phyloP scores from a whole-genome alignment of 2,888 invertebrate genomes.

The Syrphus vitripennis region DNA sequence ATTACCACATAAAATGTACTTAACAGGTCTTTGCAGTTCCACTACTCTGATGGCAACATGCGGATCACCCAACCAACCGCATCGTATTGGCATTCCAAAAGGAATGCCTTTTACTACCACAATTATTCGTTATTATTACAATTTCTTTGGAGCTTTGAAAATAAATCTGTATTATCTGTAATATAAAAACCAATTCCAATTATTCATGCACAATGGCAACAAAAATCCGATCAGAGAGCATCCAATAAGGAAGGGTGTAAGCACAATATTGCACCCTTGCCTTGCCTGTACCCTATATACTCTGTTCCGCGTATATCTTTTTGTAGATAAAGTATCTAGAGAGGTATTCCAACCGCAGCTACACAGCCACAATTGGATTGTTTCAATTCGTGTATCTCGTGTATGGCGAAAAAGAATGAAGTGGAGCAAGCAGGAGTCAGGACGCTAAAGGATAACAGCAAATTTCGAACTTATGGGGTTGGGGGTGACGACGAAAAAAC shows the following conservation, averaged over 20 bases:
- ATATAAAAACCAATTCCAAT: constrained; percentile 43
- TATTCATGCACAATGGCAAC: constrained; percentile 46
- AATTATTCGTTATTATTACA: constrained; percentile 56
- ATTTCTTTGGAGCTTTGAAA: constrained; percentile 30
- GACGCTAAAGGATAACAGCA: not conserved
- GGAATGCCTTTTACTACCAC: constrained; percentile 55
- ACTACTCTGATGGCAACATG: not conserved
- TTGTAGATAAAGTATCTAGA: not conserved
- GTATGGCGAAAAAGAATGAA: not conserved
- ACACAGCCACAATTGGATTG: constrained; percentile 29
- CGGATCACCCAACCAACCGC: not conserved
- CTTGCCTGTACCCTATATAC: not conserved
- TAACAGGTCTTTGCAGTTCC: not conserved
- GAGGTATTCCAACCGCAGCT: constrained; percentile 38
- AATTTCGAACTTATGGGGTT: not conserved
- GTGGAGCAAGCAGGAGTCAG: not conserved
- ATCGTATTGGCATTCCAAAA: not conserved
- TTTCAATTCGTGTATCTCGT: constrained; percentile 23
- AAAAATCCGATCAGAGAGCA: constrained; percentile 38
- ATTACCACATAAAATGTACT: constrained; percentile 58
- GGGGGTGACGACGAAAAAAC: not conserved
- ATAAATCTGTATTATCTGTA: constrained; percentile 52
- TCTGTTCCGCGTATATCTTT: not conserved
- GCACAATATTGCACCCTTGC: constrained; percentile 1
- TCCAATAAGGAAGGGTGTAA: not conserved